Evolutionary conservation across 2,113 vertebrate species (phyloP).

Genomic region (Dasyurus viverrinus): DNA sequence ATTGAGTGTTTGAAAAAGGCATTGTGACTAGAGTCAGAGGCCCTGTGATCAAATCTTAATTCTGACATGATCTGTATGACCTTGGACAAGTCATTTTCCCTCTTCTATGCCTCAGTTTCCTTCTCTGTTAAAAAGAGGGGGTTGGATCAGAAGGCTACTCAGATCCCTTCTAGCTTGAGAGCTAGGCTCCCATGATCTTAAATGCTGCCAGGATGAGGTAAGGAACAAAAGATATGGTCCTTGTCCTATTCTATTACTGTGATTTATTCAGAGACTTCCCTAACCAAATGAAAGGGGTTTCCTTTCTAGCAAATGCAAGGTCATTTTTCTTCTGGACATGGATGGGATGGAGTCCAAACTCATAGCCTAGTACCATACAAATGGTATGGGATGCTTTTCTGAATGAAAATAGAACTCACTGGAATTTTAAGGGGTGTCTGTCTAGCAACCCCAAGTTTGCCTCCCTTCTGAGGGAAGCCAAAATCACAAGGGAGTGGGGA

Average conservation of each 20-base stretch:
- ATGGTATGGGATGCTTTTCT: not conserved
- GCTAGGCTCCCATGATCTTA: no score
- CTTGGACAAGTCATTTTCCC: not conserved
- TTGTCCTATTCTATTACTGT: not conserved
- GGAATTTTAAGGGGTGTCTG: not conserved
- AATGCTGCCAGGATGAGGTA: not conserved
- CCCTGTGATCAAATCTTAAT: not conserved
- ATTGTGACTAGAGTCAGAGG: not conserved
- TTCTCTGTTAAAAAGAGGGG: not conserved
- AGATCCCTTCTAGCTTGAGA: not conserved
- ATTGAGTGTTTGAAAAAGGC: not conserved
- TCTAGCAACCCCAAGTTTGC: not conserved
- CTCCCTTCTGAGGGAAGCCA: not conserved
- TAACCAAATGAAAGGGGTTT: not conserved
- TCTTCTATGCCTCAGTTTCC: not conserved
- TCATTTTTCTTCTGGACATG: not conserved
- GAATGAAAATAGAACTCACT: not conserved
- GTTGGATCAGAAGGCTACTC: not conserved
- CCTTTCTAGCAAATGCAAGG: not conserved
- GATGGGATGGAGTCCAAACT: not conserved
- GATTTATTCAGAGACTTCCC: not conserved
- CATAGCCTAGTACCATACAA: not conserved
- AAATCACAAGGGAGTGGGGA: not conserved
- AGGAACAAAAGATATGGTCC: not conserved
- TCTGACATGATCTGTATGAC: not conserved